A percentile compares a stretch with the other conserved stretches of the same genome.
These are phyloP conservation scores for Xylota segnis DNA, from an alignment of 2,888 invertebrate species.

Conservation along the genomic window DNA sequence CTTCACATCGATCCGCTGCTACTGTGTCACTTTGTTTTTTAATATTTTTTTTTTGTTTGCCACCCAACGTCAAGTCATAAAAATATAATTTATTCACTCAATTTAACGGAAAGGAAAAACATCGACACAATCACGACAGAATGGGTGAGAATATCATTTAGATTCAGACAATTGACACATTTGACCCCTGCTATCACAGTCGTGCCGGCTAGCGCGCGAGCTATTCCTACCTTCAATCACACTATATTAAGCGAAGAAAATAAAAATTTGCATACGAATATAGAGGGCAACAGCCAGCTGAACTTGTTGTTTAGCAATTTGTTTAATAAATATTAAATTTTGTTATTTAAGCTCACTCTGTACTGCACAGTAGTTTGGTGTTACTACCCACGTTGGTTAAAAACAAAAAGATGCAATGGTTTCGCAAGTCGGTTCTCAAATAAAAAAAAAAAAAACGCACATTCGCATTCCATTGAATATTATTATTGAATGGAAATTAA, in stretches of 20 bases:
- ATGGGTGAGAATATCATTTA: slow-evolving; percentile 56
- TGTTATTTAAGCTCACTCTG: background rate
- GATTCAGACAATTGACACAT: slow-evolving; percentile 63
- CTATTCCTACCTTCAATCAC: slow-evolving; percentile 27
- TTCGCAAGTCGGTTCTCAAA: background rate
- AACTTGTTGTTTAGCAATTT: slow-evolving; percentile 29
- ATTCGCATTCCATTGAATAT: slow-evolving; percentile 46
- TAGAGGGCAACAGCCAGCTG: slow-evolving; percentile 38
- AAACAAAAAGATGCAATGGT: slow-evolving; percentile 17
- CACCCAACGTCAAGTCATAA: slow-evolving; percentile 1
- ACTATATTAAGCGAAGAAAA: slow-evolving; percentile 12
- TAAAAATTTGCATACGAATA: slow-evolving; percentile 43
- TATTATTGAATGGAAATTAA: slow-evolving; percentile 55
- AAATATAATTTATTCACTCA: slow-evolving; percentile 10
- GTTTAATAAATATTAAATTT: slow-evolving; percentile 20
- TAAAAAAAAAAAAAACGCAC: background rate
- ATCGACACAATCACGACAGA: slow-evolving; percentile 49
- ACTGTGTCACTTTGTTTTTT: background rate
- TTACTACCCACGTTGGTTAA: slow-evolving; percentile 6
- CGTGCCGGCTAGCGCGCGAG: slow-evolving; percentile 39
- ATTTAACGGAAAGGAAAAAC: background rate
- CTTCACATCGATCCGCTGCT: slow-evolving; percentile 16
- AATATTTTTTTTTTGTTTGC: background rate
- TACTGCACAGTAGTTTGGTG: background rate
- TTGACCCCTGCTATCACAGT: slow-evolving; percentile 56